Evolutionary conservation across 2,797 vertebrate genomes (phyloP).

Genomic region (Eidolon dupreanum): DNA sequence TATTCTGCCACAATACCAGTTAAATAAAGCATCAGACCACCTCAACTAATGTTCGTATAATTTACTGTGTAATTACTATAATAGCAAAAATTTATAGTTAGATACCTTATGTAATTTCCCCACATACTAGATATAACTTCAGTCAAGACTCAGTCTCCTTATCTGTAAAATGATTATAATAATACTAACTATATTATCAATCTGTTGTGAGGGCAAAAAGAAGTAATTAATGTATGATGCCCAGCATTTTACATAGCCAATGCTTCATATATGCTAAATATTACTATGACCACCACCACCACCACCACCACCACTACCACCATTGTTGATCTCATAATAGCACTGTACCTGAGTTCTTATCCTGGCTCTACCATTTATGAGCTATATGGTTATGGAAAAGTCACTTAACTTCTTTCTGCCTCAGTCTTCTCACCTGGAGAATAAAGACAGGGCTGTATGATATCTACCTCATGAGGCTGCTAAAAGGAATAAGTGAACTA

Average conservation of each 20-base stretch:
- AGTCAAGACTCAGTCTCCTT: not conserved
- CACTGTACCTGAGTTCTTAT: not conserved
- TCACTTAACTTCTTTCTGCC: not conserved
- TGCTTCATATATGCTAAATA: not conserved
- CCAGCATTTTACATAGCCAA: not conserved
- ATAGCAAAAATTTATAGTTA: not conserved
- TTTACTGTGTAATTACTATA: not conserved
- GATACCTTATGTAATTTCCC: not conserved
- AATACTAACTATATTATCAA: not conserved
- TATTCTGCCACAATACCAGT: not conserved
- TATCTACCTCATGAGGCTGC: not conserved
- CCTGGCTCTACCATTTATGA: not conserved
- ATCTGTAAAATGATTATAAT: not conserved
- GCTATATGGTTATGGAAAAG: not conserved
- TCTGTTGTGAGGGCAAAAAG: not conserved
- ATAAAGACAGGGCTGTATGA: not conserved
- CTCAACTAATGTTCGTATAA: not conserved
- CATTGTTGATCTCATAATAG: not conserved
- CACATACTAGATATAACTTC: not conserved
- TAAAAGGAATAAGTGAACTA: not conserved
- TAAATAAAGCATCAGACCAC: not conserved
- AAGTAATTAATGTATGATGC: not conserved
- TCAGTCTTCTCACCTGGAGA: not conserved
- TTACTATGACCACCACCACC: fast-evolving
- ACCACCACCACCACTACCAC: fast-evolving